Conservation (phyloP, 2,797 vertebrate genomes). For the Cephalopachus bancanus region DNA sequence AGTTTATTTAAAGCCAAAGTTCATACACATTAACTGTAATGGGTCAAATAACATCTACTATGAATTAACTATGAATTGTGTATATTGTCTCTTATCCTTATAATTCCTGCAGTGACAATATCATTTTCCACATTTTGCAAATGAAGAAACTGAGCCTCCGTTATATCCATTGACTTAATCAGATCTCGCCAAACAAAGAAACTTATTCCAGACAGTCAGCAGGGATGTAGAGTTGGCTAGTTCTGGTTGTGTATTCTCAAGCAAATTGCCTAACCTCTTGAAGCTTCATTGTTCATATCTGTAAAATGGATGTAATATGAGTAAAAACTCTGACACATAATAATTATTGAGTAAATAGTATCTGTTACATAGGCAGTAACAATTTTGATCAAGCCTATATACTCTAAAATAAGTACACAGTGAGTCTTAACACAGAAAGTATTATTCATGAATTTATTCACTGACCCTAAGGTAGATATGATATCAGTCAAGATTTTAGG, state of each 20-base stretch:
- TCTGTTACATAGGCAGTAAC: background rate
- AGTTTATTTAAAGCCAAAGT: slow-evolving; percentile 30
- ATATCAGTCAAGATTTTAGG: slow-evolving; percentile 65
- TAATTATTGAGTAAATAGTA: slow-evolving; percentile 40
- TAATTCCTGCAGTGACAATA: slow-evolving; percentile 15
- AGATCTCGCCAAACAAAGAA: slow-evolving; percentile 46
- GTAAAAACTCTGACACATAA: background rate
- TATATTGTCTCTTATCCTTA: background rate
- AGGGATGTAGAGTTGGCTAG: background rate
- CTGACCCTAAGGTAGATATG: slow-evolving; percentile 51
- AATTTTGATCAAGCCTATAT: slow-evolving; percentile 39
- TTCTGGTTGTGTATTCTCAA: slow-evolving; percentile 51
- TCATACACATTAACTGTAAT: slow-evolving; percentile 7
- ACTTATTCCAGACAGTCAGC: background rate
- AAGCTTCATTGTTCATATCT: background rate
- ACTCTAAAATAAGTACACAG: slow-evolving; percentile 67
- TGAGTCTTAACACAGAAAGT: slow-evolving; percentile 21
- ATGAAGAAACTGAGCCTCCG: background rate
- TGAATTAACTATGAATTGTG: background rate
- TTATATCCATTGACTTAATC: background rate
- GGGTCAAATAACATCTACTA: background rate
- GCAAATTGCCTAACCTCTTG: background rate
- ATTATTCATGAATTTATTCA: slow-evolving; percentile 62
- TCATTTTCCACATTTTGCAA: slow-evolving; percentile 43
- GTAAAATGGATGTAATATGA: slow-evolving; percentile 48